These are phyloP conservation scores for Phenganax marumi DNA, from an alignment of 92 coral and sea anemone genomes.

Conservation along the genomic window DNA sequence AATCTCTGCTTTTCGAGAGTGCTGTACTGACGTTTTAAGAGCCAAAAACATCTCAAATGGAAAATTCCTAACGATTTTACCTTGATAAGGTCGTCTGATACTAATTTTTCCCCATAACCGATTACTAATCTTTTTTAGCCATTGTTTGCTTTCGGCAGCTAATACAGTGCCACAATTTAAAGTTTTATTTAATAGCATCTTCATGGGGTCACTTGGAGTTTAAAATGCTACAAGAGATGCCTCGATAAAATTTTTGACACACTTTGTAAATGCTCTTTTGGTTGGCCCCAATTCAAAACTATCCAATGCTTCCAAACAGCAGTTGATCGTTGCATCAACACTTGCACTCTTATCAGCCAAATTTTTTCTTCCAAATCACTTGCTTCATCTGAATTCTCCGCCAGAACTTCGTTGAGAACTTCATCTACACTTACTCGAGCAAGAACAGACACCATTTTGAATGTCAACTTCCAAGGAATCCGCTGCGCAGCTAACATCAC, in stretches of 20 bases:
- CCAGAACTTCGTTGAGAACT: conserved; percentile 17
- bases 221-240: conserved; percentile 50
- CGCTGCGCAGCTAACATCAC: conserved; percentile 45
- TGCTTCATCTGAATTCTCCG: background rate
- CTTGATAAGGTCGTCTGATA: conserved; percentile 55
- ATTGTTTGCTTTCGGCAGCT: conserved; percentile 53
- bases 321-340: conserved; percentile 50
- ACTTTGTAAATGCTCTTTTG: conserved; percentile 45
- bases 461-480: background rate
- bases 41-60: conserved; percentile 60
- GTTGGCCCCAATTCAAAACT: conserved; percentile 55
- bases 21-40: conserved; percentile 52
- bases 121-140: conserved; percentile 56
- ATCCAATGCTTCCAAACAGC: conserved; percentile 59
- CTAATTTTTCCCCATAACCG: conserved; percentile 55
- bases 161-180: conserved; percentile 53
- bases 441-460: background rate
- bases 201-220: conserved; percentile 58
- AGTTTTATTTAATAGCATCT: conserved; percentile 51
- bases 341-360: conserved; percentile 14
- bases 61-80: conserved; percentile 55
- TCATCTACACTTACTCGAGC: background rate
- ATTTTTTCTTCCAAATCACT: conserved; percentile 38
- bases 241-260: conserved; percentile 37
- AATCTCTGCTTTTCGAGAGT: conserved; percentile 56